Conservation (phyloP, 2,113 vertebrate genomes). For the Vimba vimba region DNA sequence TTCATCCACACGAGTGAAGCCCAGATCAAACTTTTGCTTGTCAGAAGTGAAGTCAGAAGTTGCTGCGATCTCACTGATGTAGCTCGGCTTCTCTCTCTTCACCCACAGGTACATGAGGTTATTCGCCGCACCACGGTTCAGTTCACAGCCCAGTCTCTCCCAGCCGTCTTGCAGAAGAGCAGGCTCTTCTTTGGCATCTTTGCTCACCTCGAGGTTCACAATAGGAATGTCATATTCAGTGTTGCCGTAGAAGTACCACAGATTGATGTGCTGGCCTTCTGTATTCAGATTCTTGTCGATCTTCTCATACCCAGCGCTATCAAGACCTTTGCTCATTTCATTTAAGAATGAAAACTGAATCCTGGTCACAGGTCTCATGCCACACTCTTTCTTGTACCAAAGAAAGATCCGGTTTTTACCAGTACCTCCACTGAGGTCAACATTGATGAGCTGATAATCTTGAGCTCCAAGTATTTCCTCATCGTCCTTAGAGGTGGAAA, state of each 20-base stretch:
- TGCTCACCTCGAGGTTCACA: background rate
- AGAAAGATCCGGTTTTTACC: background rate
- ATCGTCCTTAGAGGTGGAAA: constrained; percentile 3
- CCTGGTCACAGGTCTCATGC: constrained; percentile 16
- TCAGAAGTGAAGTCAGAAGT: background rate
- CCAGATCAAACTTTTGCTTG: background rate
- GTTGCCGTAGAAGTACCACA: constrained; percentile 34
- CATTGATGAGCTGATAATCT: background rate
- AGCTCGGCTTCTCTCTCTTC: constrained; percentile 29
- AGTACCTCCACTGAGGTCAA: constrained; percentile 2
- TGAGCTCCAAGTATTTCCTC: constrained; percentile 11
- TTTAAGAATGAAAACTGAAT: constrained; percentile 16
- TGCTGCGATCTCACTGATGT: constrained; percentile 20
- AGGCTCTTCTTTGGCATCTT: constrained; percentile 2
- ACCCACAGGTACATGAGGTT: constrained; percentile 32
- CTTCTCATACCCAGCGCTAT: background rate
- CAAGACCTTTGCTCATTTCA: background rate
- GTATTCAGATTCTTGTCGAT: constrained; percentile 13
- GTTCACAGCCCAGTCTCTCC: constrained; percentile 40
- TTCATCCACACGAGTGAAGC: constrained; percentile 46
- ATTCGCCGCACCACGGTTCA: constrained; percentile 1
- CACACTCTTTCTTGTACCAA: constrained; percentile 34
- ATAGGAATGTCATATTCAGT: constrained; percentile 33
- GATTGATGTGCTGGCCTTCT: background rate
- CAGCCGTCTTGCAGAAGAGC: constrained; percentile 18